Evolutionary conservation across 2,888 invertebrate genomes (phyloP), one percentile per base, ranked within the genome.

Genomic region (Oscheius sp.): DNA sequence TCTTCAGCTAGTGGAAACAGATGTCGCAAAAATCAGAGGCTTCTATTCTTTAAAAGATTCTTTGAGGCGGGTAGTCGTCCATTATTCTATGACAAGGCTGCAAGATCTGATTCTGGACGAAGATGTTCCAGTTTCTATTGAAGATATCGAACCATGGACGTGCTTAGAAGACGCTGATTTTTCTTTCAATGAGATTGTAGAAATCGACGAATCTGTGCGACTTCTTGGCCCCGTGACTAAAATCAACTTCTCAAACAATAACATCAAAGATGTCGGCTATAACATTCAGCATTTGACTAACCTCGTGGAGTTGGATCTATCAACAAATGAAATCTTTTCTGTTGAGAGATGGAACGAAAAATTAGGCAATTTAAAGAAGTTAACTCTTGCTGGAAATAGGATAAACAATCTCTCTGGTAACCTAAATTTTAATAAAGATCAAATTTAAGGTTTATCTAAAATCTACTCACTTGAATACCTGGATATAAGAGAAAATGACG

Each of bases 301-400:
- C 68, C 88, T 96, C 29, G 91, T 92, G 10, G 89, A 91, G 57
- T 89, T 96, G 12, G 92, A 93, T 82, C 88, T 96, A 25, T 92
- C 92, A 0, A 91, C 92, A 84, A 96, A 95, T 89, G 89, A 91
- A 50, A 92, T 93, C 80, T 27, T 27, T 29, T 65, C 46, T 20
- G 52, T 88, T 95, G 33, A 91, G 91, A 10, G 25, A 89, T 96
- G 20, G 92, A 92, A 82, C 87, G 95, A 34, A 92, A 92, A 0
- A 91, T 90, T 96, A 70, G 95, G 95, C 5, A 95, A 95, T 88
- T 90, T 96, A 52, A 91, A 92, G n/a, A 91, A 91, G 69, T 90
- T 97, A 58, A 92, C 93, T 86, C 87, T 97, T 57, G 92, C 93
- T 0, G 92, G 93, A 80, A 96, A 96, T 88, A 91, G 91, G 84